Conservation (phyloP, 2,888 invertebrate genomes). For the Nineta flava region DNA sequence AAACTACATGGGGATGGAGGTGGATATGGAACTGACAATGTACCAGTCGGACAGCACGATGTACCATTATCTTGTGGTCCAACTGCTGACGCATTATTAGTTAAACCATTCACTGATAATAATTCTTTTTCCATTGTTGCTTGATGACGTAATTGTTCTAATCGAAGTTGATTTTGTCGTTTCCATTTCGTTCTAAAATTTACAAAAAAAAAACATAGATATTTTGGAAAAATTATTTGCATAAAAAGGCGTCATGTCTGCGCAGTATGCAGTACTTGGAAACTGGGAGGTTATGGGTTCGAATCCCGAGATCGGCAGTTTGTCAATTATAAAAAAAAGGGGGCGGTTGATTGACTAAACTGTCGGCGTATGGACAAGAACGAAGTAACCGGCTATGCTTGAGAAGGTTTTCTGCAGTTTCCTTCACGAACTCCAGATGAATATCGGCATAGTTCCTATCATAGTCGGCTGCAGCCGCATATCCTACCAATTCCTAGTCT, state of each 20-base stretch:
- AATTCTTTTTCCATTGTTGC: slow-evolving; percentile 59
- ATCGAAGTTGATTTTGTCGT: slow-evolving; percentile 69
- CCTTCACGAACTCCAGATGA: too few species aligned
- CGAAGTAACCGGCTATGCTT: too few species aligned
- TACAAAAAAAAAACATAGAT: slow-evolving; percentile 5
- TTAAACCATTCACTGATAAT: slow-evolving; percentile 20
- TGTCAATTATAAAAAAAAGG: too few species aligned
- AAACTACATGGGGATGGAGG: slow-evolving; percentile 39
- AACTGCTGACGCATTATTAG: slow-evolving; percentile 16
- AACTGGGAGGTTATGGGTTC: neutral
- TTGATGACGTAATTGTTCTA: slow-evolving; percentile 75
- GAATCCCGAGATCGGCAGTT: too few species aligned
- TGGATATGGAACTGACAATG: slow-evolving; percentile 18
- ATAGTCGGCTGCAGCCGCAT: too few species aligned
- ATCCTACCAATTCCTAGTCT: too few species aligned
- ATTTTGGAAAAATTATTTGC: neutral
- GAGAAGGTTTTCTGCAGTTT: too few species aligned
- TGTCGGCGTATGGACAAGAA: too few species aligned
- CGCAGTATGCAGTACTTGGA: too few species aligned
- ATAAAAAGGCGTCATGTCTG: too few species aligned
- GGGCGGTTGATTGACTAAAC: too few species aligned
- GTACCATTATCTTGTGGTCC: slow-evolving; percentile 6
- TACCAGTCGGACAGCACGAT: slow-evolving; percentile 24
- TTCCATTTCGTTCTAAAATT: slow-evolving; percentile 72
- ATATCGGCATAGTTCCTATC: too few species aligned